Evolutionary conservation across 1,140 invertebrate genomes (phyloP).

Genomic region (Macrobrachium nipponense): DNA sequence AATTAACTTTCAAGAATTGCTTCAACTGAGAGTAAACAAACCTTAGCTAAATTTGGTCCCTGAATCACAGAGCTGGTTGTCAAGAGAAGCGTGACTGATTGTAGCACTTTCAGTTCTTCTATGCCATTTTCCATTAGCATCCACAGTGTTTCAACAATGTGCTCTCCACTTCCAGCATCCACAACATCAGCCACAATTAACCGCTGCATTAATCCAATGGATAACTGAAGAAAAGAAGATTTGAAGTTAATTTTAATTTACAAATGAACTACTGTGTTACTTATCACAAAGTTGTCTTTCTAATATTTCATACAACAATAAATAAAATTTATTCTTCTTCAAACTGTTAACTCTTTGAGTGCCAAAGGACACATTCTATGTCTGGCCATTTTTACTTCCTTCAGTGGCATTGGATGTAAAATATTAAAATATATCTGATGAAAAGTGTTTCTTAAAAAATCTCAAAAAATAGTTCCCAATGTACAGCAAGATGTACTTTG

Average conservation of each 20-base stretch:
- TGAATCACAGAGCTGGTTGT: conserved; percentile 94
- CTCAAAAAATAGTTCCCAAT: too few relatives aligned
- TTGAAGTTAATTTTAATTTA: conserved; percentile 17
- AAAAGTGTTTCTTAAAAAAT: too few relatives aligned
- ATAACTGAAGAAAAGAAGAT: conserved; percentile 78
- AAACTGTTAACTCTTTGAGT: too few relatives aligned
- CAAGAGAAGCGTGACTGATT: conserved; percentile 93
- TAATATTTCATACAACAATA: too few relatives aligned
- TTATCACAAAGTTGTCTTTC: too few relatives aligned
- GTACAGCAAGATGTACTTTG: too few relatives aligned
- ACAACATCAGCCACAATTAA: conserved; percentile 77
- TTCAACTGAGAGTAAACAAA: conserved; percentile 67
- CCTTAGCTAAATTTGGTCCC: conserved; percentile 91
- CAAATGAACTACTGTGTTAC: too few relatives aligned
- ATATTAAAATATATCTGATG: too few relatives aligned
- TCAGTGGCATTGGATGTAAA: too few relatives aligned
- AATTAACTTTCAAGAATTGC: neutral
- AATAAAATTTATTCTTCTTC: too few relatives aligned
- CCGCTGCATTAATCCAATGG: conserved; percentile 85
- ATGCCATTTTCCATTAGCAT: conserved; percentile 90
- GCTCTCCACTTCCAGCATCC: conserved; percentile 85
- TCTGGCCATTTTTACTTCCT: too few relatives aligned
- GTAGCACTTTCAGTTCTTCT: conserved; percentile 96
- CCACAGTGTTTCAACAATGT: conserved; percentile 94
- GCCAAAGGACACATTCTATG: too few relatives aligned